Evolutionary conservation across 2,888 invertebrate species (phyloP).

Genomic region (Adelognathus sp.): DNA sequence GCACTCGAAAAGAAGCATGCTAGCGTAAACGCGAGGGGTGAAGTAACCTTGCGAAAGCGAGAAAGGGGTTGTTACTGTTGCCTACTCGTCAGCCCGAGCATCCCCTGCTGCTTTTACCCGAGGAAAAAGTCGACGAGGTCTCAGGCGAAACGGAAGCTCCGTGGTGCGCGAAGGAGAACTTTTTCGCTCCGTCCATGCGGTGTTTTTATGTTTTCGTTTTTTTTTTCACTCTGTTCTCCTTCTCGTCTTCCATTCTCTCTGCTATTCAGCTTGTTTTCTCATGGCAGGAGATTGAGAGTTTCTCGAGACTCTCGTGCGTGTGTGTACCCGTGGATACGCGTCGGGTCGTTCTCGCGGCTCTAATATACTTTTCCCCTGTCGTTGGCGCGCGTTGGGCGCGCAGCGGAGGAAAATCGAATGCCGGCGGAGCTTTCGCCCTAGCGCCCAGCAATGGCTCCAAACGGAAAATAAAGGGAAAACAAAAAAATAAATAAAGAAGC

Average conservation of each 20-base stretch:
- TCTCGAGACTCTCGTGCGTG: constrained; percentile 30
- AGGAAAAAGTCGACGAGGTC: constrained; percentile 29
- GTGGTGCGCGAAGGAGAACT: constrained; percentile 37
- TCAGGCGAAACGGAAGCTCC: background rate
- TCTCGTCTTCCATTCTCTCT: background rate
- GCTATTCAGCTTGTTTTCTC: constrained; percentile 26
- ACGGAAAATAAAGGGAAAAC: constrained; percentile 45
- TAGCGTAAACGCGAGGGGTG: constrained; percentile 17
- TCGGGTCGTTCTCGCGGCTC: constrained; percentile 3
- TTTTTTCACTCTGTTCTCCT: background rate
- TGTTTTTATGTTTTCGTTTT: constrained; percentile 7
- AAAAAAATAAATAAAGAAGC: constrained; percentile 21
- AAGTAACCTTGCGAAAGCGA: constrained; percentile 40
- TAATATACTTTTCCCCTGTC: constrained; percentile 38
- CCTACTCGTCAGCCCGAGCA: constrained; percentile 26
- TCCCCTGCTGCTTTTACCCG: constrained; percentile 23
- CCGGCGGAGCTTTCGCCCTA: constrained; percentile 37
- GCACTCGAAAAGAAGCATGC: constrained; percentile 2
- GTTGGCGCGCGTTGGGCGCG: constrained; percentile 24
- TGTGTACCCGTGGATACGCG: background rate
- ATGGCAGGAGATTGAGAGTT: constrained; percentile 8
- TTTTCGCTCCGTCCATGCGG: constrained; percentile 8
- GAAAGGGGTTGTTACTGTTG: constrained; percentile 33
- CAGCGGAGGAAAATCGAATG: constrained; percentile 52
- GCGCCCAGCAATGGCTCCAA: constrained; percentile 13